A percentile compares a stretch with the other conserved stretches of the same genome.
Evolutionary conservation across 2,888 invertebrate genomes (phyloP).

Genomic region (Ferdinandea cuprea): DNA sequence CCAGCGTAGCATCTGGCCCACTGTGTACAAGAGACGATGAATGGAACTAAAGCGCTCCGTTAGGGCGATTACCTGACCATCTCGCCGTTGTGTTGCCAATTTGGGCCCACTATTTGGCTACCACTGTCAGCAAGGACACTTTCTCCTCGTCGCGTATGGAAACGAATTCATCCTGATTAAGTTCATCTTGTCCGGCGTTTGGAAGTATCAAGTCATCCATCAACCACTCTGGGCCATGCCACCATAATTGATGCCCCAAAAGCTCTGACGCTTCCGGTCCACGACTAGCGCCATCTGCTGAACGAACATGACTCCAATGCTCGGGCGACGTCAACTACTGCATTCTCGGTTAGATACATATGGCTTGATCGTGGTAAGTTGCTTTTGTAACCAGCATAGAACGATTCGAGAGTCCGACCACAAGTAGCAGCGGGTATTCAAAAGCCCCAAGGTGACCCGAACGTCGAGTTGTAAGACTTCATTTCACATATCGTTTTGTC

Average conservation of each 20-base stretch:
- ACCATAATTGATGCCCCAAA: constrained; percentile 17
- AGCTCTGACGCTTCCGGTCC: neutral
- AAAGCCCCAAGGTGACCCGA: constrained; percentile 7
- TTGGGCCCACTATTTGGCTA: neutral
- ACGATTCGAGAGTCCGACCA: constrained; percentile 37
- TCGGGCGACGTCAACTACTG: neutral
- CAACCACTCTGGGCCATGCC: constrained; percentile 35
- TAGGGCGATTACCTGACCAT: neutral
- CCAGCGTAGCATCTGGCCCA: constrained; percentile 6
- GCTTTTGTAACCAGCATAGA: constrained; percentile 37
- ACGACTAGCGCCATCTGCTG: constrained; percentile 30
- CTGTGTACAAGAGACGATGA: constrained; percentile 1
- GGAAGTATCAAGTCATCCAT: neutral
- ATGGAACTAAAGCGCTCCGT: neutral
- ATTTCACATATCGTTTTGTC: neutral
- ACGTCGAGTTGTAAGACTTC: neutral
- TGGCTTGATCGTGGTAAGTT: constrained; percentile 11
- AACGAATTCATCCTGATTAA: no score
- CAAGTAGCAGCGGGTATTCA: neutral
- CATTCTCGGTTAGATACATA: constrained; percentile 24
- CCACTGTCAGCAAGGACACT: neutral
- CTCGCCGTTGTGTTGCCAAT: neutral
- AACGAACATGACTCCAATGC: constrained; percentile 17
- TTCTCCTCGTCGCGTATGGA: neutral
- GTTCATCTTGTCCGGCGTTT: no score